Evolutionary conservation across 2,888 invertebrate genomes (phyloP).

Genomic region (Deilephila porcellus): DNA sequence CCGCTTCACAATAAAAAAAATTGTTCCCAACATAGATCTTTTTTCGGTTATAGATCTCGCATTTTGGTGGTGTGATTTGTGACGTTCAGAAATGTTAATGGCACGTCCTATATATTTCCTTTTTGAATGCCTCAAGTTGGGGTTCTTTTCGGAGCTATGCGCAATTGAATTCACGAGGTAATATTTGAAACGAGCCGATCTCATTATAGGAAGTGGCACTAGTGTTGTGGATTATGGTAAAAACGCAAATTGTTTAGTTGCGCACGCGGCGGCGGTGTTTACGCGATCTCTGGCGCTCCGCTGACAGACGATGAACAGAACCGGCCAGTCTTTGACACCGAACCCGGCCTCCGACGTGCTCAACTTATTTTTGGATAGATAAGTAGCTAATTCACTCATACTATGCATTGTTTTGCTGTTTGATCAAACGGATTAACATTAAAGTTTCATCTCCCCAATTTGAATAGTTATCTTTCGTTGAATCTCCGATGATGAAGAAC

Average conservation of each 20-base stretch:
- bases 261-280: conserved; percentile 65
- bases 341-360: conserved; percentile 60
- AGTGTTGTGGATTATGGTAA: conserved; percentile 58
- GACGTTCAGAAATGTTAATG: conserved; percentile 83
- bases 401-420: conserved; percentile 53
- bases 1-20: conserved; percentile 75
- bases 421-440: conserved; percentile 24
- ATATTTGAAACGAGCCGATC: conserved; percentile 33
- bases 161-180: conserved; percentile 27
- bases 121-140: conserved; percentile 50
- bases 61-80: conserved; percentile 85
- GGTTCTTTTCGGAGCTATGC: conserved; percentile 35
- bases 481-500: background rate
- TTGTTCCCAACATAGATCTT: conserved; percentile 81
- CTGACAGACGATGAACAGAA: conserved; percentile 74
- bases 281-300: conserved; percentile 65
- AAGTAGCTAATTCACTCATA: conserved; percentile 47
- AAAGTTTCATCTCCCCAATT: conserved; percentile 1
- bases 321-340: conserved; percentile 76
- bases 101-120: conserved; percentile 72
- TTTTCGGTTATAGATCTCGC: conserved; percentile 82
- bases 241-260: conserved; percentile 70
- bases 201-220: conserved; percentile 45
- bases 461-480: background rate
- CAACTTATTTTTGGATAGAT: conserved; percentile 63